Percentiles rank a stretch among this genome's conserved stretches.
Conservation (phyloP, 2,797 vertebrate species). For the Lophotriccus pileatus region DNA sequence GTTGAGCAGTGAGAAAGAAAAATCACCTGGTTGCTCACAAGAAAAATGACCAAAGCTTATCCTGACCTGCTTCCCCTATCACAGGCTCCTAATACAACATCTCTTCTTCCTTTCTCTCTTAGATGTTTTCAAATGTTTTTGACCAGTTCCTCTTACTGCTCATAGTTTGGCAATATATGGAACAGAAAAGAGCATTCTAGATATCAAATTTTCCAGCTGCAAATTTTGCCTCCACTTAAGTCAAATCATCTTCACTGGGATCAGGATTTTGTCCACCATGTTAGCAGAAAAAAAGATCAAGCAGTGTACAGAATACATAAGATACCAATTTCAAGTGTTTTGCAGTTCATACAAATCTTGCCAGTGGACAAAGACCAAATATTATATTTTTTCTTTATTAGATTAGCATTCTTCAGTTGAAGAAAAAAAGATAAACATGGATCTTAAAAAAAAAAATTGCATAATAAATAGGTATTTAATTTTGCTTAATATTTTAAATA, state of each 20-base stretch:
- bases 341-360: not conserved
- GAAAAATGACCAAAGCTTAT: not conserved
- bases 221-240: not conserved
- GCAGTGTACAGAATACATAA: not conserved
- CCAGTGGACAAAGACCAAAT: not conserved
- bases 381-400: not conserved
- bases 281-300: not conserved
- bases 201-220: not conserved
- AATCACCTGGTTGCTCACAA: not conserved
- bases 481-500: not conserved
- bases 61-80: not conserved
- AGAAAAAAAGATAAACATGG: not conserved
- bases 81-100: rapidly evolving
- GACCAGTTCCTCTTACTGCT: not conserved
- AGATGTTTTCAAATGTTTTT: not conserved
- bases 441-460: not conserved
- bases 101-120: not conserved
- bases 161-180: not conserved
- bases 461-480: not conserved
- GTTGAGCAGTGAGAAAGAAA: not conserved
- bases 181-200: not conserved
- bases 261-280: not conserved
- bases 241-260: not conserved
- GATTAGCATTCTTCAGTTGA: not conserved
- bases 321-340: not conserved